Conservation (phyloP, 2,888 invertebrate species). For the Harpalus rufipes region DNA sequence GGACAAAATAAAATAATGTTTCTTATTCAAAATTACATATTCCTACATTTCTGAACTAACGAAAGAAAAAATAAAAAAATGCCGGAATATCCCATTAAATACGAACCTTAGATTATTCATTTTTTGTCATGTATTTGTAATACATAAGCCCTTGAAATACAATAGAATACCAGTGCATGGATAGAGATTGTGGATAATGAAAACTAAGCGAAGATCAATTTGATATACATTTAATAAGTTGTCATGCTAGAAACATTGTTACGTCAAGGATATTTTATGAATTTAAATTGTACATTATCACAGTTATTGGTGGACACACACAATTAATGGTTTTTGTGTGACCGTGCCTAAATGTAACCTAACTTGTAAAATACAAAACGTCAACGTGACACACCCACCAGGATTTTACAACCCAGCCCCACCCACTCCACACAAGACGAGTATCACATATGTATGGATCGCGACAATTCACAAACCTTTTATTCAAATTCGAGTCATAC, state of each 20-base stretch:
- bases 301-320: constrained; percentile 77
- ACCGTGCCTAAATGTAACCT: constrained; percentile 63
- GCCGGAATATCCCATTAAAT: too few species aligned
- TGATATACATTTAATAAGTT: constrained; percentile 76
- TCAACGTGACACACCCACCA: constrained; percentile 60
- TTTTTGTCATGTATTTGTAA: neutral
- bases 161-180: too few species aligned
- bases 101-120: too few species aligned
- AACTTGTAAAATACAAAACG: constrained; percentile 63
- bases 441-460: constrained; percentile 53
- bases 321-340: constrained; percentile 65
- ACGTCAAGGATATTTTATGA: constrained; percentile 75
- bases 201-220: constrained; percentile 36
- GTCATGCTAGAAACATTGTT: constrained; percentile 78
- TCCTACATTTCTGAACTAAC: too few species aligned
- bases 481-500: constrained; percentile 37
- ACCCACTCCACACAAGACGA: constrained; percentile 42
- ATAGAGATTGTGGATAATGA: neutral
- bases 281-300: constrained; percentile 77
- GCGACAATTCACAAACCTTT: constrained; percentile 34
- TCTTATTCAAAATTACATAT: too few species aligned
- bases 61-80: too few species aligned
- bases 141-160: neutral
- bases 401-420: constrained; percentile 25
- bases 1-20: too few species aligned